A percentile compares a stretch with the other conserved stretches of the same genome.
These are phyloP conservation scores for Nephrotoma guestfalica DNA, from an alignment of 2,888 invertebrate genomes.

Conservation along the genomic window DNA sequence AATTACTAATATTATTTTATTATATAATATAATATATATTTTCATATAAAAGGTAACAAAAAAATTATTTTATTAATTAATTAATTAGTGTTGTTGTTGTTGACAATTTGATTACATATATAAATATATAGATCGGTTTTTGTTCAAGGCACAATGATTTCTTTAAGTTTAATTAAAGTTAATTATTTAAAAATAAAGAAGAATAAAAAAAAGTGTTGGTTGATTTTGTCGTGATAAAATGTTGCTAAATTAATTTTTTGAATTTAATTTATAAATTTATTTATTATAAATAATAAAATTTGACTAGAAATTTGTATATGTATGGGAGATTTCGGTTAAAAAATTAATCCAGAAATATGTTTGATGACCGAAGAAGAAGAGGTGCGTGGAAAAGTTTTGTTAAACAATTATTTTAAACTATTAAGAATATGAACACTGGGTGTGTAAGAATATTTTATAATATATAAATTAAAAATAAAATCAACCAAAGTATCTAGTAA, in stretches of 20 bases:
- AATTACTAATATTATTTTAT: neutral
- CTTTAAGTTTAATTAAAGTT: neutral
- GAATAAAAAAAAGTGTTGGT: neutral
- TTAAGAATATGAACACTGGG: neutral
- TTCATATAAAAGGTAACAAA: neutral
- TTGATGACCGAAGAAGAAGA: too few species aligned
- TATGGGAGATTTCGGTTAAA: neutral
- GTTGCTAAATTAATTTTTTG: neutral
- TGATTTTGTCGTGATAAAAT: neutral
- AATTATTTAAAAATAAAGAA: neutral
- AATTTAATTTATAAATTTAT: neutral
- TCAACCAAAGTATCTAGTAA: neutral
- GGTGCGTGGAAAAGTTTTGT: neutral
- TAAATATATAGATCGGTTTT: neutral
- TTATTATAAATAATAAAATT: neutral
- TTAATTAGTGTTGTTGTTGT: neutral
- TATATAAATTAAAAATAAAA: neutral
- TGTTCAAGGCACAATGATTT: neutral
- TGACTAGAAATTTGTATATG: neutral
- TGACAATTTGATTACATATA: neutral
- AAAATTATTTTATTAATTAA: neutral
- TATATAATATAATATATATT: neutral
- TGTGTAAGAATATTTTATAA: neutral
- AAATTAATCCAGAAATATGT: too few species aligned
- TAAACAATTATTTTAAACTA: neutral